Evolutionary conservation across 2,797 vertebrate genomes (phyloP).

Genomic region (Potorous gilbertii): DNA sequence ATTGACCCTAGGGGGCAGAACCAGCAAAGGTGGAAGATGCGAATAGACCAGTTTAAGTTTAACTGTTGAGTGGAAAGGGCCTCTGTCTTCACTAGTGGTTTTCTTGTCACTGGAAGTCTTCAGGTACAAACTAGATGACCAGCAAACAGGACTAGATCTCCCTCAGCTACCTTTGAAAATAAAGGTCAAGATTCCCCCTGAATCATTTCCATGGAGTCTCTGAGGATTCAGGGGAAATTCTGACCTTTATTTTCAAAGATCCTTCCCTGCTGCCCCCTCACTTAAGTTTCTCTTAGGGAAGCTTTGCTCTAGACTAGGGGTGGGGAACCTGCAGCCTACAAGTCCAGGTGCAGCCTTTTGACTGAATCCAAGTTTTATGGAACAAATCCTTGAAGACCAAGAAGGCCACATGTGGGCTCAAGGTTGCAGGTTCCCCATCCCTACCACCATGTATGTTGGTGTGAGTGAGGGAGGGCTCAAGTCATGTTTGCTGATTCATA

Average conservation of each 20-base stretch:
- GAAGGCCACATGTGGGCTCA: too few species aligned
- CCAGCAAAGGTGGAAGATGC: not conserved
- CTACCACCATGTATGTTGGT: too few species aligned
- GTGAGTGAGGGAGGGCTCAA: not conserved
- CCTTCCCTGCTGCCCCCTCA: not conserved
- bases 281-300: not conserved
- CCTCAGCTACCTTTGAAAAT: too few species aligned
- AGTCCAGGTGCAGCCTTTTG: too few species aligned
- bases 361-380: too few species aligned
- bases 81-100: not conserved
- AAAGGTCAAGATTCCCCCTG: too few species aligned
- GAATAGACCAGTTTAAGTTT: not conserved
- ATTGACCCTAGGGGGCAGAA: not conserved
- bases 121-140: not conserved
- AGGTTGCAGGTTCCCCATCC: too few species aligned
- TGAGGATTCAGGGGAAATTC: not conserved
- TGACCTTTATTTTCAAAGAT: not conserved
- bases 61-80: not conserved
- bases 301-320: not conserved
- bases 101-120: not conserved
- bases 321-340: too few species aligned
- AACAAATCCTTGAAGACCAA: too few species aligned
- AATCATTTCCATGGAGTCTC: not conserved
- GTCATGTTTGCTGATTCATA: not conserved
- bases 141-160: too few species aligned